A percentile compares a stretch with the other conserved stretches of the same genome.
phyloP scores from a whole-genome alignment of 2,797 vertebrate species.

The Sternotherus odoratus region DNA sequence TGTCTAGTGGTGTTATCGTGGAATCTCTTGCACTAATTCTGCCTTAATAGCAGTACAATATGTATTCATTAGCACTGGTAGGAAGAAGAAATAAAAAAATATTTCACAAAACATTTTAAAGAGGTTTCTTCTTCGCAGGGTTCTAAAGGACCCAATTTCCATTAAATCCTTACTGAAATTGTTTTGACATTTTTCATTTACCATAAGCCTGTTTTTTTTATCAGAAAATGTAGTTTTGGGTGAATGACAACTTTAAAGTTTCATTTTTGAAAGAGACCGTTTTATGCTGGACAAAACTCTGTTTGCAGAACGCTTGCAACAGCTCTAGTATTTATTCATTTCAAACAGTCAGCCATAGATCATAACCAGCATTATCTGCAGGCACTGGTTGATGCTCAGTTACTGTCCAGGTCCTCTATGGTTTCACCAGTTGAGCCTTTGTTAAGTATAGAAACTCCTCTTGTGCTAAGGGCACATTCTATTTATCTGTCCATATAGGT shows the following conservation, averaged over 20 bases:
- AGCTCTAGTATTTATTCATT: background rate
- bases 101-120: background rate
- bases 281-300: background rate
- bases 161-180: background rate
- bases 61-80: background rate
- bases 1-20: background rate
- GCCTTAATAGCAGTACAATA: background rate
- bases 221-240: background rate
- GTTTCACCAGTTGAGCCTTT: background rate
- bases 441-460: background rate
- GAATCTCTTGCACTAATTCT: background rate
- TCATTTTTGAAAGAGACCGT: background rate
- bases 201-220: background rate
- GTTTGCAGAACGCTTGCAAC: background rate
- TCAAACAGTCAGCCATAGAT: background rate
- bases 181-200: background rate
- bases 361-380: background rate
- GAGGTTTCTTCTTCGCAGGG: background rate
- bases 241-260: background rate
- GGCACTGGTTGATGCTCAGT: background rate
- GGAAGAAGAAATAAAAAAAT: background rate
- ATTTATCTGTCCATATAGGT: background rate
- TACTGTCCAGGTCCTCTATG: background rate
- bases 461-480: background rate
- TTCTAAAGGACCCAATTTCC: background rate